A percentile compares a stretch with the other conserved stretches of the same genome.
Evolutionary conservation across 2,888 invertebrate species (phyloP).

Genomic region (Drosophila paucipuncta): DNA sequence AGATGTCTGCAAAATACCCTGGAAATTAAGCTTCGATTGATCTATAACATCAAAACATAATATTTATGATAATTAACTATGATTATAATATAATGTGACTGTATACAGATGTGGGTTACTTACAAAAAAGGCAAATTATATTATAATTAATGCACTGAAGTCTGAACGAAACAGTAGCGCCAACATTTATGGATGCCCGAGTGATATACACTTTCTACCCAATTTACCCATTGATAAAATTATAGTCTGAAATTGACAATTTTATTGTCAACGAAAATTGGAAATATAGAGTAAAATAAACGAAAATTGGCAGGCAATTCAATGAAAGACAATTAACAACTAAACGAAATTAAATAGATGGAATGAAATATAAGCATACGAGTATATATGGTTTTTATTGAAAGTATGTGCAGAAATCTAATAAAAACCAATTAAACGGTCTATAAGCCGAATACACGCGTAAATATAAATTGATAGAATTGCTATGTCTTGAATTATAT

Average conservation of each 20-base stretch:
- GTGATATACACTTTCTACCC: background rate
- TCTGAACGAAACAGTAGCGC: background rate
- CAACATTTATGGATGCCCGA: background rate
- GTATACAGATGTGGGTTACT: background rate
- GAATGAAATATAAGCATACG: conserved; percentile 23
- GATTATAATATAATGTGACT: background rate
- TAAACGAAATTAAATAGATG: conserved; percentile 52
- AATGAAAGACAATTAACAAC: conserved; percentile 71
- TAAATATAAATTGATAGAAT: conserved; percentile 10
- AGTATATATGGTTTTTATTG: conserved; percentile 39
- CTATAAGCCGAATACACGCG: conserved; percentile 29
- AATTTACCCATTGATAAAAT: background rate
- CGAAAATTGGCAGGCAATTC: conserved; percentile 66
- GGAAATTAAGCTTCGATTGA: background rate
- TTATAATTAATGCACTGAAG: background rate
- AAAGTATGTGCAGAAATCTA: conserved; percentile 73
- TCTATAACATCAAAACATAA: background rate
- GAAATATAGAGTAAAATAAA: conserved; percentile 34
- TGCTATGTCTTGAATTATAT: background rate
- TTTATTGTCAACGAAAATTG: conserved; percentile 34
- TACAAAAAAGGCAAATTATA: background rate
- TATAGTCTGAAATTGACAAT: background rate
- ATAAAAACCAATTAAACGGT: conserved; percentile 69
- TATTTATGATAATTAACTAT: background rate
- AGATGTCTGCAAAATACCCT: conserved; percentile 23